Evolutionary conservation across 2,888 invertebrate species (phyloP).

Genomic region (Oscheius sp.): DNA sequence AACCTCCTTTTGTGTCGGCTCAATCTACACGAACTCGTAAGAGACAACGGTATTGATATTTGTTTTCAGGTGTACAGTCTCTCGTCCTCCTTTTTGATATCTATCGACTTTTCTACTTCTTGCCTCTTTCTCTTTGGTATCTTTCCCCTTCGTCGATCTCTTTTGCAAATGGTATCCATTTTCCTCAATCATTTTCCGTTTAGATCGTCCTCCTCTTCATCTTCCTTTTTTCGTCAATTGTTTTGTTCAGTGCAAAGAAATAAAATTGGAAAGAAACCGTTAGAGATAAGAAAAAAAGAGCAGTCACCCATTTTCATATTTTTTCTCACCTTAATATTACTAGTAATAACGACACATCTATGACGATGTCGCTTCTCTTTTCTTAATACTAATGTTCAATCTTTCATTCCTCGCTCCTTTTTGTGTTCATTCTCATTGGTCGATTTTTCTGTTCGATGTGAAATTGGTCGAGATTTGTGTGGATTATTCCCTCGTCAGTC

Average conservation of each 20-base stretch:
- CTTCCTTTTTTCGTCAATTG: background rate
- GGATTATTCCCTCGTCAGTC: background rate
- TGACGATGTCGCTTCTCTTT: too few relatives aligned
- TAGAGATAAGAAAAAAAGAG: too few relatives aligned
- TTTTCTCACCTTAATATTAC: too few relatives aligned
- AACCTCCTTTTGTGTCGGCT: background rate
- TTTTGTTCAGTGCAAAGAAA: background rate
- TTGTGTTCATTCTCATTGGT: too few relatives aligned
- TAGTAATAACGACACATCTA: too few relatives aligned
- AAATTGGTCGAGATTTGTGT: background rate
- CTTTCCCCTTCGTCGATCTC: conserved; percentile 2
- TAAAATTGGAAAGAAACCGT: too few relatives aligned
- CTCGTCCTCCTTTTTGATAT: background rate
- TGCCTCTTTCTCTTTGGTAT: background rate
- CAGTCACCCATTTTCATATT: too few relatives aligned
- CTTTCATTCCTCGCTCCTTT: too few relatives aligned
- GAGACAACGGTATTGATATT: background rate
- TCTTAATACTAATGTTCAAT: too few relatives aligned
- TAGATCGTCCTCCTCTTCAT: background rate
- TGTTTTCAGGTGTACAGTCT: background rate
- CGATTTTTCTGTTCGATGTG: too few relatives aligned
- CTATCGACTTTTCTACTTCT: background rate
- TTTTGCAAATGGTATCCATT: background rate
- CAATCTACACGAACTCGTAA: conserved; percentile 12
- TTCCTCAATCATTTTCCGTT: background rate